Evolutionary conservation across 2,113 vertebrate genomes (phyloP).

Genomic region (Lates calcarifer): DNA sequence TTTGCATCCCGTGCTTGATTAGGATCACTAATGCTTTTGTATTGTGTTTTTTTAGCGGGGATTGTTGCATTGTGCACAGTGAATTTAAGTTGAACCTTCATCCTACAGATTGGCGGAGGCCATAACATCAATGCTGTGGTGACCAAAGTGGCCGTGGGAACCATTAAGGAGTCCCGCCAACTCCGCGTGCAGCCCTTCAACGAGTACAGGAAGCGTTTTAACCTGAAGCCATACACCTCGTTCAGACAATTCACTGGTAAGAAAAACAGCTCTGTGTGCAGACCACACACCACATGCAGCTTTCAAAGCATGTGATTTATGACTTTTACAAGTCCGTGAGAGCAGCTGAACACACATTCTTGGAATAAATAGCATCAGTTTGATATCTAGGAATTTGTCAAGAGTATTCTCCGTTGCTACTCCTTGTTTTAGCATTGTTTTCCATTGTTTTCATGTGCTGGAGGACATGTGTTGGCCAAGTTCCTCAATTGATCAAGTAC

Average conservation of each 20-base stretch:
- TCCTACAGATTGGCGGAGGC: conserved; percentile 72
- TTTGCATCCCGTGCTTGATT: background rate
- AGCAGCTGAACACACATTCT: conserved; percentile 19
- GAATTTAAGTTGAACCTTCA: too few species aligned
- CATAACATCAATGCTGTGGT: conserved; percentile 66
- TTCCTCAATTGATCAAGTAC: background rate
- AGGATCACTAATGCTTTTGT: too few species aligned
- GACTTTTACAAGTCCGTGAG: conserved; percentile 18
- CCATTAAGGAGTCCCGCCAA: conserved; percentile 72
- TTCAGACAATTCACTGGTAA: conserved; percentile 76
- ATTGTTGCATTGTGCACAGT: too few species aligned
- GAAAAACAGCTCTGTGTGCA: background rate
- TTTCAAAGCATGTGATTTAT: background rate
- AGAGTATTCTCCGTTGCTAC: background rate
- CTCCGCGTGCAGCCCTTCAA: conserved; percentile 79
- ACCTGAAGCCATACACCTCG: conserved; percentile 72
- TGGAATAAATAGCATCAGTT: background rate
- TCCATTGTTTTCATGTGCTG: too few species aligned
- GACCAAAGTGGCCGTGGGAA: conserved; percentile 59
- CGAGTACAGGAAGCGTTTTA: conserved; percentile 79
- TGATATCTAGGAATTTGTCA: background rate
- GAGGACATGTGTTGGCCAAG: background rate
- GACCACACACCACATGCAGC: background rate
- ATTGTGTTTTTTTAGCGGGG: background rate
- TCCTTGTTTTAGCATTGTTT: background rate